A percentile compares a stretch with the other conserved stretches of the same genome.
These are phyloP conservation scores for Scytalopus superciliaris DNA, from an alignment of 2,113 vertebrate genomes.

Conservation along the genomic window DNA sequence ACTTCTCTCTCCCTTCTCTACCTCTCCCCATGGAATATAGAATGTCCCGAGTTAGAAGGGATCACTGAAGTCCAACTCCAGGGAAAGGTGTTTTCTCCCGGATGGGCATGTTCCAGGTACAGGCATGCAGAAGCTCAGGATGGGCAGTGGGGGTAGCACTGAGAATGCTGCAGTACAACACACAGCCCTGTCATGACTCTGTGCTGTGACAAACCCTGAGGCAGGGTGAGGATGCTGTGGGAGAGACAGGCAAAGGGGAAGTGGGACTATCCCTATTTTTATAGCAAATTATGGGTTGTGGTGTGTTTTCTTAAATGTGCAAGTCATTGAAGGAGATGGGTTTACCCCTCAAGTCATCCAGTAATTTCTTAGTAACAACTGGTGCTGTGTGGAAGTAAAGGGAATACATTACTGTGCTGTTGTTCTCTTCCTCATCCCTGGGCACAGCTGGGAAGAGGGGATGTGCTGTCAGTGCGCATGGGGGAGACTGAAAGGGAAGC, in stretches of 20 bases:
- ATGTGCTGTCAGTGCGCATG: background rate
- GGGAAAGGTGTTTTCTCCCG: background rate
- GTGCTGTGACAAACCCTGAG: background rate
- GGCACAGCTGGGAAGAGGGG: background rate
- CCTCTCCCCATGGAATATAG: background rate
- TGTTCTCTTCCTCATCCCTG: background rate
- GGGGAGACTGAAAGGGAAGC: background rate
- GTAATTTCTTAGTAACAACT: background rate
- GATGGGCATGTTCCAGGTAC: background rate
- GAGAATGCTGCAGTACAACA: background rate
- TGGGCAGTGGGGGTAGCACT: background rate
- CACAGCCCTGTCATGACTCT: background rate
- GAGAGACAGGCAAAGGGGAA: background rate
- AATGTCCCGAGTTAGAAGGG: background rate
- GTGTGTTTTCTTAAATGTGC: background rate
- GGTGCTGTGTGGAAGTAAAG: background rate
- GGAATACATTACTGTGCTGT: background rate
- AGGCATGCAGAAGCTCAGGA: background rate
- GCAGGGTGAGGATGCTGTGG: background rate
- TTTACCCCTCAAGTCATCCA: background rate
- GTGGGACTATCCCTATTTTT: background rate
- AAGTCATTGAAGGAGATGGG: background rate
- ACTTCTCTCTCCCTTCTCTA: background rate
- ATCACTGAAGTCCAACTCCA: background rate
- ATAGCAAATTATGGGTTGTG: background rate